phyloP scores from a whole-genome alignment of 2,888 invertebrate genomes.

The Entomobrya proxima region DNA sequence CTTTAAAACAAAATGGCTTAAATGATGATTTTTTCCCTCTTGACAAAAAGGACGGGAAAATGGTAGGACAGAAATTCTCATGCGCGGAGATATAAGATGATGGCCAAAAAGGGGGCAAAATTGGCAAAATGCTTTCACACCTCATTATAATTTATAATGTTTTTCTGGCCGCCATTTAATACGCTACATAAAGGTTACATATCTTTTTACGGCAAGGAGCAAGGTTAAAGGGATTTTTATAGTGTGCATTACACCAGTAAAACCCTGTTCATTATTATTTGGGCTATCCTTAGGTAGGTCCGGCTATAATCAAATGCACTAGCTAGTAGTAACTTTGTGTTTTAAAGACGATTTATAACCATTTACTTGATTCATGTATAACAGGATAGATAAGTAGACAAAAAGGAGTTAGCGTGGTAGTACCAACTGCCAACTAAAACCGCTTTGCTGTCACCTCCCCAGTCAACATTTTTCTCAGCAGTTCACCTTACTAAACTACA shows the following conservation, averaged over 20 bases:
- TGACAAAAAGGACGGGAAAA: too few relatives aligned
- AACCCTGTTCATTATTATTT: background rate
- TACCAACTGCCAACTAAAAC: slow-evolving; percentile 9
- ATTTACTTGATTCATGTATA: slow-evolving; percentile 6
- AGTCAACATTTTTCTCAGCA: background rate
- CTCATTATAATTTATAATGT: slow-evolving; percentile 44
- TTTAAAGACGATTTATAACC: background rate
- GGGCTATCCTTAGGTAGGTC: background rate
- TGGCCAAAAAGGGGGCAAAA: slow-evolving; percentile 4
- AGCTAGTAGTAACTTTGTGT: background rate
- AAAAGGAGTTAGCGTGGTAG: background rate
- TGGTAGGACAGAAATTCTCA: too few relatives aligned
- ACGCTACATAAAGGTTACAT: too few relatives aligned
- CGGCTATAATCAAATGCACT: too few relatives aligned
- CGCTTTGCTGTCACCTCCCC: background rate
- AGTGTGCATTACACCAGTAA: background rate
- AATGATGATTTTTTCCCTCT: too few relatives aligned
- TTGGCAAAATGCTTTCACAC: slow-evolving; percentile 50
- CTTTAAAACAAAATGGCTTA: too few relatives aligned
- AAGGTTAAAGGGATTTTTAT: too few relatives aligned
- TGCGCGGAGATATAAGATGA: background rate
- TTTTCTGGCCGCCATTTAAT: background rate
- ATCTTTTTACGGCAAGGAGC: too few relatives aligned
- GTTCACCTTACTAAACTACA: background rate
- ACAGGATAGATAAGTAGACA: too few relatives aligned